A percentile compares a stretch with the other conserved stretches of the same genome.
Evolutionary conservation across 2,797 vertebrate species (phyloP).

Genomic region (Hippocampus kuda): DNA sequence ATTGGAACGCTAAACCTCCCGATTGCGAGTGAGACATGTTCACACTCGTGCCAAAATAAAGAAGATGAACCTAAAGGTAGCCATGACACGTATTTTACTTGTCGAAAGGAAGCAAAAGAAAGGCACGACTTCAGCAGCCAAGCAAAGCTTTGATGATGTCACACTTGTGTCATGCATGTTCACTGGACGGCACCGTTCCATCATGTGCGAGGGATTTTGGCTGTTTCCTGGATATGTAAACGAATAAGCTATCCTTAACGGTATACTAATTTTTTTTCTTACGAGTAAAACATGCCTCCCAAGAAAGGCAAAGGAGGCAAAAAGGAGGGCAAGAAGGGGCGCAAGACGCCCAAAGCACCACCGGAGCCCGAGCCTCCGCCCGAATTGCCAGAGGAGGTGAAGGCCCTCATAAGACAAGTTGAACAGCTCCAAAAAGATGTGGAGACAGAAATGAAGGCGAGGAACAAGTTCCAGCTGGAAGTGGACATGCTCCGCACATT

Average conservation of each 20-base stretch:
- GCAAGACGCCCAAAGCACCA: not conserved
- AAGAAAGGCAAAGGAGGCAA: constrained; percentile 6
- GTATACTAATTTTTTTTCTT: too few relatives aligned
- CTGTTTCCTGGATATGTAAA: not conserved
- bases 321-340: not conserved
- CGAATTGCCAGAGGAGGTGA: constrained; percentile 3
- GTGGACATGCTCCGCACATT: constrained; percentile 6
- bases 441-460: constrained; percentile 3
- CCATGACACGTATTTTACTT: not conserved
- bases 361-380: not conserved
- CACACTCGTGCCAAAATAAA: not conserved
- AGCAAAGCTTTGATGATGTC: constrained; percentile 4
- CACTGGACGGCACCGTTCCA: not conserved
- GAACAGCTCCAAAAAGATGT: constrained; percentile 6
- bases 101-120: not conserved
- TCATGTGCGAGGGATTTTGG: not conserved
- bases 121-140: not conserved
- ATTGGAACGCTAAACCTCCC: too few relatives aligned
- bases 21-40: too few relatives aligned
- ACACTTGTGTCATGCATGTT: not conserved
- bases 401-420: constrained; percentile 1
- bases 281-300: not conserved
- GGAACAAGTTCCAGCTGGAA: constrained; percentile 8
- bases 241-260: not conserved
- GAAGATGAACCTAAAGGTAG: not conserved